Percentiles rank a stretch among this genome's conserved stretches.
These are phyloP conservation scores for Oreochromis mossambicus DNA, from an alignment of 2,797 vertebrate species.

Conservation along the genomic window DNA sequence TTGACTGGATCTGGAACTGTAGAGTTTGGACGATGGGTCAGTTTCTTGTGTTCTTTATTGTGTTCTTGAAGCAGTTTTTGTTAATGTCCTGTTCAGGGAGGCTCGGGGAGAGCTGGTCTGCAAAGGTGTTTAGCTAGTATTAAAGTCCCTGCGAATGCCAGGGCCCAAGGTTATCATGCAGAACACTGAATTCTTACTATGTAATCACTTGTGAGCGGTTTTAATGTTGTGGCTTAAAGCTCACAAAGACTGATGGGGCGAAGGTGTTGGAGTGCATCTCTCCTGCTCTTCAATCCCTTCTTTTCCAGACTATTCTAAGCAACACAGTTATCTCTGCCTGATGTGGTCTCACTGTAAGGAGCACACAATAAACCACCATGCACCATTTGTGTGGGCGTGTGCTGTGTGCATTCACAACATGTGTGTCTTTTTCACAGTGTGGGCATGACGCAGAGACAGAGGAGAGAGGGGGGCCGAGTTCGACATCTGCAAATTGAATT, in stretches of 20 bases:
- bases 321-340: conserved; percentile 73
- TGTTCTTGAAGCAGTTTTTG: neutral
- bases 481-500: conserved; percentile 84
- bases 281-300: neutral
- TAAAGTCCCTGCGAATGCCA: neutral
- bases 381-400: neutral
- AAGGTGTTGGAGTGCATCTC: conserved; percentile 6
- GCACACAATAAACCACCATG: conserved; percentile 76
- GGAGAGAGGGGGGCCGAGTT: conserved; percentile 6
- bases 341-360: conserved; percentile 75
- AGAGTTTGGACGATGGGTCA: neutral
- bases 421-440: conserved; percentile 16
- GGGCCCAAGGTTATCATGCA: neutral
- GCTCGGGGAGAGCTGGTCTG: neutral
- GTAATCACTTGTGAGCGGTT: neutral
- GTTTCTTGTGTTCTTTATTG: neutral
- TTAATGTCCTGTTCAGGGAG: neutral
- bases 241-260: conserved; percentile 9
- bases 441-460: conserved; percentile 23
- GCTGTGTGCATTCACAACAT: neutral
- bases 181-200: neutral
- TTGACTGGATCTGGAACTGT: neutral
- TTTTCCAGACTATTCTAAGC: conserved; percentile 19
- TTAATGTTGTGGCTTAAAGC: neutral
- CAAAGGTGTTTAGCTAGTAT: neutral